phyloP scores from a whole-genome alignment of 1,140 invertebrate genomes.

The Diabrotica undecimpunctata region DNA sequence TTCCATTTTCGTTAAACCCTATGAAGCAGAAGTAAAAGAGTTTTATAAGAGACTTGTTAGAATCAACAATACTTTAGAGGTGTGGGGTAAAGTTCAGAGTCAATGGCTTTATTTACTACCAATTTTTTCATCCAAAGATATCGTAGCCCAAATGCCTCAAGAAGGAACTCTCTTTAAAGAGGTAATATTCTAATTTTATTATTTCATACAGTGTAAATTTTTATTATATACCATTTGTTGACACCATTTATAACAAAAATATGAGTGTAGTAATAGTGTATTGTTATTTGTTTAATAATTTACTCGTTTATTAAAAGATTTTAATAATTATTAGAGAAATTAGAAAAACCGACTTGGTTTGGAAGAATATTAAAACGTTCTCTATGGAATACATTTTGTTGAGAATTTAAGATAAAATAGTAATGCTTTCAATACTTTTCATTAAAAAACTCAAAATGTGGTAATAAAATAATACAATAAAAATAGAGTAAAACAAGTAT shows the following conservation, averaged over 20 bases:
- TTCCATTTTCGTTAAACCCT: conserved; percentile 88
- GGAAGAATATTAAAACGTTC: no score
- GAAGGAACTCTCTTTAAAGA: conserved; percentile 76
- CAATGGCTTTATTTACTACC: conserved; percentile 91
- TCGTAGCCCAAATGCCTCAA: conserved; percentile 88
- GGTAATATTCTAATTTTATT: conserved; percentile 46
- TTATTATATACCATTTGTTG: neutral
- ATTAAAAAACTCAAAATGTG: no score
- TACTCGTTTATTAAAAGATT: no score
- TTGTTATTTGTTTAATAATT: no score
- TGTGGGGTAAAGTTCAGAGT: conserved; percentile 84
- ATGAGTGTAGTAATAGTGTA: neutral
- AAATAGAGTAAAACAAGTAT: no score
- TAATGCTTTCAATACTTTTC: no score
- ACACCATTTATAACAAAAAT: neutral
- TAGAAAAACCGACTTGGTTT: no score
- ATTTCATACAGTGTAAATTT: no score
- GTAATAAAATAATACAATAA: no score
- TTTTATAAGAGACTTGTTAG: conserved; percentile 80
- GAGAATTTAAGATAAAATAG: no score
- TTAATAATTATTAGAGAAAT: no score
- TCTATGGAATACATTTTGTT: no score
- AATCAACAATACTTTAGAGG: conserved; percentile 77
- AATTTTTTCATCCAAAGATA: conserved; percentile 91
- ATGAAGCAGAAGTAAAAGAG: conserved; percentile 71